These are phyloP conservation scores for Onchidella celtica DNA, from an alignment of 2,888 invertebrate genomes.

Conservation along the genomic window DNA sequence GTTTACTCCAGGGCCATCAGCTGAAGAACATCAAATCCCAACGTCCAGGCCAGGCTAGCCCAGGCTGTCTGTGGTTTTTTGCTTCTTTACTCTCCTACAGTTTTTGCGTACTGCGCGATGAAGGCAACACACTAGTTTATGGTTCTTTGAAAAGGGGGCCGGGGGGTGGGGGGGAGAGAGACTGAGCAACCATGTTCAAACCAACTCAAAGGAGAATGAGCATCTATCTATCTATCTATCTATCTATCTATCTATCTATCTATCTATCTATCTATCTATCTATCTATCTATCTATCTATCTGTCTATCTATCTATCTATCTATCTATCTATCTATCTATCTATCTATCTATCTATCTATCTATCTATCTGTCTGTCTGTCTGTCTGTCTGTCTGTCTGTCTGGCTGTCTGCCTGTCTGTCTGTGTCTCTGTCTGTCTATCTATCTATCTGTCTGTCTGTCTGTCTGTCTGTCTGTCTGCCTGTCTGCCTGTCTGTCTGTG, in stretches of 20 bases:
- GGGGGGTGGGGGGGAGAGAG: background rate
- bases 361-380: background rate
- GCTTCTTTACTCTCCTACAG: too few relatives aligned
- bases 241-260: slow-evolving; percentile 14
- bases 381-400: background rate
- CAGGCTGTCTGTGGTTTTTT: too few relatives aligned
- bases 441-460: background rate
- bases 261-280: background rate
- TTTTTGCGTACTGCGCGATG: too few relatives aligned
- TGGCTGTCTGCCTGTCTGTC: background rate
- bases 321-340: background rate
- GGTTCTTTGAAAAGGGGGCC: background rate
- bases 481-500: background rate
- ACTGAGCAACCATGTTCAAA: background rate
- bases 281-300: background rate
- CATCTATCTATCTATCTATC: background rate
- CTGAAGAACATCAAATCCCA: too few relatives aligned
- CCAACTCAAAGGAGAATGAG: too few relatives aligned
- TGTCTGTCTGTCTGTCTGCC: background rate
- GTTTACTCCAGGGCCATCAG: too few relatives aligned
- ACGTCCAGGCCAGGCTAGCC: too few relatives aligned
- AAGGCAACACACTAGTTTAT: too few relatives aligned
- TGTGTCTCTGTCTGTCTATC: background rate
- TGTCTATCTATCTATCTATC: background rate
- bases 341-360: slow-evolving; percentile 8